These are phyloP conservation scores for Tachina fera DNA, from an alignment of 2,888 invertebrate genomes.

Conservation along the genomic window DNA sequence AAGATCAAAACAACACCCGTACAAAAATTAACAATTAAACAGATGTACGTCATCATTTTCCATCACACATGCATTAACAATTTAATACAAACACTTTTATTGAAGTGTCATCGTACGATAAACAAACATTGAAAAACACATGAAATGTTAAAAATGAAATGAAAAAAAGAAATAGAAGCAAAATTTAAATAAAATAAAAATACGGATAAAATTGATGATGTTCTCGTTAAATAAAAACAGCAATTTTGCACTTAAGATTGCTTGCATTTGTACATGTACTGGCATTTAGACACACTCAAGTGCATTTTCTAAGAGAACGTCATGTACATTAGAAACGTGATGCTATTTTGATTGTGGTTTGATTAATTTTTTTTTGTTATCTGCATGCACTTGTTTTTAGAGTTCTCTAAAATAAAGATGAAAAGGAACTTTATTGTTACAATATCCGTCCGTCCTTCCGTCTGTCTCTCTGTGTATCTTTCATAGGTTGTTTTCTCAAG, in stretches of 20 bases:
- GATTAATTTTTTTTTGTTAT: neutral
- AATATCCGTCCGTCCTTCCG: too few species aligned
- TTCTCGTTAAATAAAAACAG: neutral
- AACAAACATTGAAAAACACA: neutral
- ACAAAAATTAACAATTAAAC: too few species aligned
- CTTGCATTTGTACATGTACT: neutral
- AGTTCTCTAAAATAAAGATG: too few species aligned
- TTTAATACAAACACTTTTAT: too few species aligned
- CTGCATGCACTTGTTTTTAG: neutral
- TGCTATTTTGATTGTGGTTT: neutral
- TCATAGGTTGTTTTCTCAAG: too few species aligned
- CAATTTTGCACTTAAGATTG: neutral
- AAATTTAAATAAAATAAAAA: neutral
- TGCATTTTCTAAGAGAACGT: neutral
- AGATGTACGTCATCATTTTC: too few species aligned
- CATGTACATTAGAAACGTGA: slow-evolving; percentile 27
- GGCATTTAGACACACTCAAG: neutral
- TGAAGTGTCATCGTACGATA: too few species aligned
- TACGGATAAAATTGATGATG: neutral
- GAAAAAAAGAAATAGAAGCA: neutral
- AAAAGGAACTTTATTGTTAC: too few species aligned
- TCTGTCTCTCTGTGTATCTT: too few species aligned
- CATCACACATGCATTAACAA: too few species aligned
- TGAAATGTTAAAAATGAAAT: neutral
- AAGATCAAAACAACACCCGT: too few species aligned